Conservation (phyloP, 2,113 vertebrate genomes). For the Empidonax alnorum region DNA sequence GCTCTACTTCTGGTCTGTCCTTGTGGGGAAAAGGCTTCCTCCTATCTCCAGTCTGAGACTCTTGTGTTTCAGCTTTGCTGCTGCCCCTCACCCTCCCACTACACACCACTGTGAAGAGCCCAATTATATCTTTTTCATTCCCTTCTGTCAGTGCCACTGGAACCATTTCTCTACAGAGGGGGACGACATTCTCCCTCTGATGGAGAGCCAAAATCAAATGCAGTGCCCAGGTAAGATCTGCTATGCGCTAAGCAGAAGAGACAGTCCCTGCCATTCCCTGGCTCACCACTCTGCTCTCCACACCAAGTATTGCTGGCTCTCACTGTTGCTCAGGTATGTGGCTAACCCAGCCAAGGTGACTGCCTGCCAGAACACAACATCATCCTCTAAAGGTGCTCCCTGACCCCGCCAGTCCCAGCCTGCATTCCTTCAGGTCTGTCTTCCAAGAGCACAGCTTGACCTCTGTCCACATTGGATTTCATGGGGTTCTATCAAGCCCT, state of each 20-base stretch:
- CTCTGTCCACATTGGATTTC: background rate
- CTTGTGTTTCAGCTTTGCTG: background rate
- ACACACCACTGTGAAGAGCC: background rate
- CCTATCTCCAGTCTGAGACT: background rate
- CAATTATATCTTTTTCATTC: background rate
- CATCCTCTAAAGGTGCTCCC: background rate
- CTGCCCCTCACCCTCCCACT: background rate
- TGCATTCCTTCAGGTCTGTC: background rate
- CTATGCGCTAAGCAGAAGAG: background rate
- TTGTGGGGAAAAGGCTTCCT: background rate
- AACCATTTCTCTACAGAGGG: background rate
- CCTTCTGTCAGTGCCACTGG: background rate
- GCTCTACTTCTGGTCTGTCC: background rate
- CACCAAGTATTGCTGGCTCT: background rate
- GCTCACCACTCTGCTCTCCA: rapidly evolving
- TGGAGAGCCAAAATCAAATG: background rate
- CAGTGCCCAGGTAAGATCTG: background rate
- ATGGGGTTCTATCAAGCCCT: background rate
- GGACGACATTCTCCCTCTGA: background rate
- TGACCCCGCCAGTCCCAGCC: background rate
- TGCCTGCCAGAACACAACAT: background rate
- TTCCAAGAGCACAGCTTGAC: background rate
- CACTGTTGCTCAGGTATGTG: rapidly evolving
- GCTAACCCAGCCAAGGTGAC: background rate
- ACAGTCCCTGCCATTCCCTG: background rate